These are phyloP conservation scores for Laticauda colubrina DNA, from an alignment of 2,113 vertebrate genomes.

Conservation along the genomic window DNA sequence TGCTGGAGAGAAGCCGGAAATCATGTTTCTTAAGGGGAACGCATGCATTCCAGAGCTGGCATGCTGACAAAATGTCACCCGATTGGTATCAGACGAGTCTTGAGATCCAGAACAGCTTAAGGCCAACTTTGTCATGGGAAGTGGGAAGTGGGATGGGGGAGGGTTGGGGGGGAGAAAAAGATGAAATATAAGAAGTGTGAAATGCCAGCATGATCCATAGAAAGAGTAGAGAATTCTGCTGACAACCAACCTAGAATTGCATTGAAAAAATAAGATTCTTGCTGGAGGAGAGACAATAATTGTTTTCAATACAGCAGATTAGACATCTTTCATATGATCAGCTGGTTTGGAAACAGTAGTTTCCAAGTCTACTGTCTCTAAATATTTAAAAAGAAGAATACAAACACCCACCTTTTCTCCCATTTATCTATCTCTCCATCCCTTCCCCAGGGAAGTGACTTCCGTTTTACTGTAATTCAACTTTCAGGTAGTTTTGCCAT, in stretches of 20 bases:
- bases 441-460: constrained; percentile 44
- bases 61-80: constrained; percentile 27
- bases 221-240: constrained; percentile 62
- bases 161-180: constrained; percentile 17
- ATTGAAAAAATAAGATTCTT: constrained; percentile 58
- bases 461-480: constrained; percentile 49
- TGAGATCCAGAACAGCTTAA: constrained; percentile 30
- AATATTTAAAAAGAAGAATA: constrained; percentile 57
- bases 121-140: constrained; percentile 18
- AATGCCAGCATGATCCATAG: constrained; percentile 56
- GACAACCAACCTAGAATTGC: constrained; percentile 59
- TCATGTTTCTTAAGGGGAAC: constrained; percentile 5
- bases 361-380: constrained; percentile 46
- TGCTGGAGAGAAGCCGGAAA: neutral
- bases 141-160: neutral
- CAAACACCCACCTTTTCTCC: constrained; percentile 27
- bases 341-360: constrained; percentile 58
- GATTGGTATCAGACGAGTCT: constrained; percentile 44
- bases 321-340: constrained; percentile 49
- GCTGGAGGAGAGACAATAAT: constrained; percentile 66
- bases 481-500: constrained; percentile 36
- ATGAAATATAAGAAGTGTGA: constrained; percentile 23
- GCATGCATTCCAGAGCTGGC: neutral
- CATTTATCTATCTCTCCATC: constrained; percentile 12
- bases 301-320: constrained; percentile 67